Evolutionary conservation across 2,797 vertebrate species (phyloP), one percentile per base, ranked within the genome.

Genomic region (Falco cherrug): DNA sequence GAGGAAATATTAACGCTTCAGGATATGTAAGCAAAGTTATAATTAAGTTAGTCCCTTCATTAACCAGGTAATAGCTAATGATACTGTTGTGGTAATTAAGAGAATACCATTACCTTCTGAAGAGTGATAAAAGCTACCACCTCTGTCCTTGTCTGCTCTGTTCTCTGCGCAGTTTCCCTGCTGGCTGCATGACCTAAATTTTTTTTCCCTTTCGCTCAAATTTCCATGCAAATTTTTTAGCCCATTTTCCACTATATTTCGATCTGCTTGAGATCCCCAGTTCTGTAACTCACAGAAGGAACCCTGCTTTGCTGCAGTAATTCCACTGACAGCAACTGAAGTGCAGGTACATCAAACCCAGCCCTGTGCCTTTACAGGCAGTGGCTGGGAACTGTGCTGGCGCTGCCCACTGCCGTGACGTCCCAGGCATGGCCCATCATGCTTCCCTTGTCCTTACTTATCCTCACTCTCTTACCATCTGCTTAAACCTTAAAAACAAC

Each of bases 381-480:
- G 16, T 1, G 1, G 16, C 25, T 88, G 41, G 54, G 45, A 85
- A 33, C 6, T 56, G 59, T 85, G 29, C 31, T 73, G 56, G 18
- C 7, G 3, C 6, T 88, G 10, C 11, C 16, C 4, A 2, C 21
- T 11, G 28, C 54, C 16, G 10, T 2, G 2, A 53, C 1, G 3
- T 65, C 56, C 76, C n/a, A 64, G 65, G 37, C n/a, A 28, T 33
- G 19, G n/a, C 10, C 35, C 25, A 70, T 57, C n/a, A 68, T 0
- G 0, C 75, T 60, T 82, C 54, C 18, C 11, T 84, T 83, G 80
- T 48, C 61, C 11, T 59, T 33, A 41, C 65, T 87, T 79, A 65
- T 64, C 35, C 31, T 79, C 35, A 53, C 11, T 6, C 17, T 71
- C 28, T 21, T 53, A 76, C 33, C 4, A 48, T 76, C 20, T 89